Conservation (phyloP, 2,113 vertebrate genomes). For the Pygoscelis antarcticus region DNA sequence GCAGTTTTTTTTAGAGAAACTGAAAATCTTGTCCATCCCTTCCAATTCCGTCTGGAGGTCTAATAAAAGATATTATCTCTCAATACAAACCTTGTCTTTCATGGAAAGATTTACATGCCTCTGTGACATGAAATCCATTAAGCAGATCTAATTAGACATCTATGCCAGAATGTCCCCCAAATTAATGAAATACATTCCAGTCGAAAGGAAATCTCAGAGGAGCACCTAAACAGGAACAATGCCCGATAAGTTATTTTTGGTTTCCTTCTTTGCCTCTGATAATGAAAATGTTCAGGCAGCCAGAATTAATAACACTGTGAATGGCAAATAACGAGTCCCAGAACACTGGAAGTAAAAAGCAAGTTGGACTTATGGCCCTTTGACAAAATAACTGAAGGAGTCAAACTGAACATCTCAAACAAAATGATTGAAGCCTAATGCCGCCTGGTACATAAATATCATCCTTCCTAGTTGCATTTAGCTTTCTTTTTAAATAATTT, state of each 20-base stretch:
- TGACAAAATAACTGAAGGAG: not conserved
- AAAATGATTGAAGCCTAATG: not conserved
- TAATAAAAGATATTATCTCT: conserved; percentile 23
- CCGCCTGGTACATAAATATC: not conserved
- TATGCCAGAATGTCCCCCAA: not conserved
- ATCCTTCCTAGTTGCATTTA: not conserved
- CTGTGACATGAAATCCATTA: conserved; percentile 51
- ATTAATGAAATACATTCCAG: conserved; percentile 47
- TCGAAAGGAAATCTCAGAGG: conserved; percentile 36
- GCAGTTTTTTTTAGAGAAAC: not conserved
- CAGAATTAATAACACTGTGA: conserved; percentile 23
- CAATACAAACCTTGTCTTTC: conserved; percentile 33
- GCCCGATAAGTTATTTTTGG: conserved; percentile 28
- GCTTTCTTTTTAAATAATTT: not conserved
- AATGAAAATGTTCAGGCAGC: conserved; percentile 64
- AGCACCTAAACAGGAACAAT: conserved; percentile 36
- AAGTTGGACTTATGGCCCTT: not conserved
- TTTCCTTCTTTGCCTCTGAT: conserved; percentile 52
- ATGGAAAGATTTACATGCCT: conserved; percentile 37
- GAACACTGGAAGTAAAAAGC: not conserved
- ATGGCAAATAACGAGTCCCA: conserved; percentile 33
- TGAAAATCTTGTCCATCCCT: not conserved
- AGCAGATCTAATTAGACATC: conserved; percentile 49
- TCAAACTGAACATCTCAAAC: not conserved
- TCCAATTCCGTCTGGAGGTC: not conserved